Conservation (phyloP, 2,113 vertebrate genomes). For the Charadrius vociferus region DNA sequence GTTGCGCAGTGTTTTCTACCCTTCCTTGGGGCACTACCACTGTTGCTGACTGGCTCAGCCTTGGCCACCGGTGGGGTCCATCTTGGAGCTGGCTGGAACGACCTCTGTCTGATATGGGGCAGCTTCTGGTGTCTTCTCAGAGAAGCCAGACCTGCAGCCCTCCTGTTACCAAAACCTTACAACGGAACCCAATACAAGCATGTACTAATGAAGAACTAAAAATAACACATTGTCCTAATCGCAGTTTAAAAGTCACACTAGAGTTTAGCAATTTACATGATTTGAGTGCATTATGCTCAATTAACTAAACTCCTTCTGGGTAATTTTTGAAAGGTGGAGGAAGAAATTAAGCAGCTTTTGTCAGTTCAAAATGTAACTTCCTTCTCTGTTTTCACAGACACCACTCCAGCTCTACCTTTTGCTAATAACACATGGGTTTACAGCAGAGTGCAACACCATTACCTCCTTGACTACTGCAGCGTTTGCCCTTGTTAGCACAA, state of each 20-base stretch:
- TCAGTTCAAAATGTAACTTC: not conserved
- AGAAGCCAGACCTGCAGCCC: not conserved
- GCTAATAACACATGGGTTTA: no score
- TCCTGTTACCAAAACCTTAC: not conserved
- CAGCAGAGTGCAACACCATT: rapidly evolving
- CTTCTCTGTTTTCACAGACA: no score
- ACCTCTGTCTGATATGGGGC: rapidly evolving
- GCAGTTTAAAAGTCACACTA: not conserved
- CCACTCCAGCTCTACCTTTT: no score
- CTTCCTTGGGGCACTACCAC: not conserved
- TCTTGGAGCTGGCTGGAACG: rapidly evolving
- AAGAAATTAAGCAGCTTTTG: not conserved
- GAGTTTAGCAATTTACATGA: not conserved
- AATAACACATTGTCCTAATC: not conserved
- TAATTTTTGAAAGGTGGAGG: not conserved
- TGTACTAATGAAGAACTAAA: not conserved
- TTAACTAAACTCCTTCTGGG: not conserved
- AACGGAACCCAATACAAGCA: not conserved
- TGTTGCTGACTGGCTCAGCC: rapidly evolving
- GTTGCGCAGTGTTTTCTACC: rapidly evolving
- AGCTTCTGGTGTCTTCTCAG: not conserved
- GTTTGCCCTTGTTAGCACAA: rapidly evolving
- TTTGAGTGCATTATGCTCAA: not conserved
- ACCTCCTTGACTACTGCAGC: not conserved
- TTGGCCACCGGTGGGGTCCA: rapidly evolving